Evolutionary conservation across 1,140 invertebrate genomes (phyloP), one percentile per base, ranked within the genome.

Genomic region (Micrasema longulum): DNA sequence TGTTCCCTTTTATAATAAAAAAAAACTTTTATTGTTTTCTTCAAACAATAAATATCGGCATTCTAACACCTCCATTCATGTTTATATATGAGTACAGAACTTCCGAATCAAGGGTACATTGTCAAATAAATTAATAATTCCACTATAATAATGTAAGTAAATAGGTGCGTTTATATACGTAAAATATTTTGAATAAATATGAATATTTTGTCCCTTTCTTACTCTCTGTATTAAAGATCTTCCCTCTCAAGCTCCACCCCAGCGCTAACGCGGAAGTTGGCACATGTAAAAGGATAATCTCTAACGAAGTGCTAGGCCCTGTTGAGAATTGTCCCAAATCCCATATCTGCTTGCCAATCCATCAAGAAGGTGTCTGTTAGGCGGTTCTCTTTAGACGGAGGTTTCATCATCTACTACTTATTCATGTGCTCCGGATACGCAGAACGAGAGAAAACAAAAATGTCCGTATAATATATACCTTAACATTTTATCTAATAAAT

Each of bases 281-380:
- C 38, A 36, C 18, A 62, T 69, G 16, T 68, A 75, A 75, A 75
- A 75, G 66, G 74, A 75, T 75, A 75, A 75, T 75, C 74, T 72
- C 66, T 72, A 69, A 70, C 48, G 67, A 76, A 76, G 74, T 76
- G 74, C 71, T 67, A 68, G 71, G 62, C 68, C 69, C 67, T 76
- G 74, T 76, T 73, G 74, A 76, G 74, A 71, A 67, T 76, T 76
- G 74, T 69, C 63, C 45, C 74, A 76, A 76, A 76, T 76, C 74
- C 74, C 74, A 72, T 71, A 70, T 71, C 74, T 71, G 63, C 71
- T 69, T 65, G 74, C 62, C 67, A 72, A 76, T 76, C 74, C 74
- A 76, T 76, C 74, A 76, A 76, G 71, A 41, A 47, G 41, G 23
- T 68, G 65, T 68, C 65, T 66, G 14, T 35, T n/a, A n/a, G 26